Base-by-base conservation (phyloP, 2,888 invertebrate genomes). In the Parapristionchus giblindavisi region DNA sequence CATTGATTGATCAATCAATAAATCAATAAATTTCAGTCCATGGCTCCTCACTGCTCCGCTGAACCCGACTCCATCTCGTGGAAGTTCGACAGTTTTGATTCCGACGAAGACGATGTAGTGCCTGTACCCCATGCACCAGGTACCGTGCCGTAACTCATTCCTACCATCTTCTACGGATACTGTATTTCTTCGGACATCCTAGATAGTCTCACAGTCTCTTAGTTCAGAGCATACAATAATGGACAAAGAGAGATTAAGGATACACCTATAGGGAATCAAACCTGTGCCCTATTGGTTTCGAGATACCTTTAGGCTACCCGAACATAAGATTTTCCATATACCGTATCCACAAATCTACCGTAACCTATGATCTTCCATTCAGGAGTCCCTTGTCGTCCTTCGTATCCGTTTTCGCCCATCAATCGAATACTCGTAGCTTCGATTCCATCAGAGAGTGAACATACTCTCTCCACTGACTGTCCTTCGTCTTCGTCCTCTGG, bases 341-440 rank as follows among this genome's bases (percentile, higher is more conserved):
- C n/a, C n/a, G n/a, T n/a, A n/a, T n/a, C n/a, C n/a, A n/a, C n/a
- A n/a, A 48, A 11, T 21, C 56, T 56, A 56, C 56, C 56, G 56
- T 60, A 60, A 27, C 60, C 60, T 8, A 27, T 8, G 6, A 14
- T n/a, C 27, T 32, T 60, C 60, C 14, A 11, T 40, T 29, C 72
- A 72, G 82, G 82, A 43, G 79, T 82, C 29, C 80, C 81, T 32
- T 80, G 80, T 27, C 79, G 81, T 73, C 82, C 82, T 6, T 61
- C 75, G 17, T 82, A 82, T 36, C 81, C 82, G 29, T 72, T 73
- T 60, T 78, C 77, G 40, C 82, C 82, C 14, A 82, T 82, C 75
- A 82, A 82, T 66, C 77, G 82, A 52, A 80, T 82, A 29, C 78
- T 79, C 61, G 82, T 82, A 17, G 38, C 72, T 6, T 38, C 58